phyloP scores from a whole-genome alignment of 2,888 invertebrate species.

The Aporophyla lueneburgensis region DNA sequence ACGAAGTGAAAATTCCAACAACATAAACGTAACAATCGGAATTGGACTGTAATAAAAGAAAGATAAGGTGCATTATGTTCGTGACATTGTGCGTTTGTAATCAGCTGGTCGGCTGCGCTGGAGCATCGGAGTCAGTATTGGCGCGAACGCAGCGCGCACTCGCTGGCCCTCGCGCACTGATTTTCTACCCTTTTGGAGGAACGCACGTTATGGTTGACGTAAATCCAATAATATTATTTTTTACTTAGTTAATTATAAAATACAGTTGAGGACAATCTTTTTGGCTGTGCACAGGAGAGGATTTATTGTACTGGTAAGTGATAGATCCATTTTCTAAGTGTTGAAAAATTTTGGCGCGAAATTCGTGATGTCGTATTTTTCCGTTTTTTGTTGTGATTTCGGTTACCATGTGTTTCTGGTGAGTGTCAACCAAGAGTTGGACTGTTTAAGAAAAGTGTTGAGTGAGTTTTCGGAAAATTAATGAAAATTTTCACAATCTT shows the following conservation, averaged over 20 bases:
- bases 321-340: neutral
- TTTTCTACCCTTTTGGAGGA: conserved; percentile 70
- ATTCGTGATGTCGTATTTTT: neutral
- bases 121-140: conserved; percentile 82
- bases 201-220: conserved; percentile 60
- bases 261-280: neutral
- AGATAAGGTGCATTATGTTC: conserved; percentile 65
- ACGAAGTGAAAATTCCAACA: conserved; percentile 61
- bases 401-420: neutral
- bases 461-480: neutral
- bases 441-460: neutral
- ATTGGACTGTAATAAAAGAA: conserved; percentile 9
- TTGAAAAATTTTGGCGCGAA: conserved; percentile 21
- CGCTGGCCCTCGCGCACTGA: conserved; percentile 68
- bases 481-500: too few species aligned
- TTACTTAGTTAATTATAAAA: neutral
- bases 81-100: conserved; percentile 66
- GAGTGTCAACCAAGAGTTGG: neutral
- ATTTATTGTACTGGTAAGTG: conserved; percentile 44
- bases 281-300: conserved; percentile 17
- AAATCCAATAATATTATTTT: conserved; percentile 28
- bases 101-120: conserved; percentile 75
- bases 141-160: conserved; percentile 80
- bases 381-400: neutral
- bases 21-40: conserved; percentile 26